phyloP scores from a whole-genome alignment of 2,888 invertebrate genomes.

The Acanthosepion lycidas region DNA sequence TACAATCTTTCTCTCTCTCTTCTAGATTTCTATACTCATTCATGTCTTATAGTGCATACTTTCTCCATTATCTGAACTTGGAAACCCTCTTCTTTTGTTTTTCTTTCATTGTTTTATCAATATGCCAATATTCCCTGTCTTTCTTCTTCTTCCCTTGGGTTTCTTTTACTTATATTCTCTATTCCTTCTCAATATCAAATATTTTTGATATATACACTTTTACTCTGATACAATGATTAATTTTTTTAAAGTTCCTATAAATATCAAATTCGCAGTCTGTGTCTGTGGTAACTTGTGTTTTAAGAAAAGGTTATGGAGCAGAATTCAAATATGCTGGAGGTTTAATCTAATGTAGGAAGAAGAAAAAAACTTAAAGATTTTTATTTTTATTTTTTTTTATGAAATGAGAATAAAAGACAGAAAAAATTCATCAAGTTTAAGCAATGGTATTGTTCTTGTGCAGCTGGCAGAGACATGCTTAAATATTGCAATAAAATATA shows the following conservation, averaged over 20 bases:
- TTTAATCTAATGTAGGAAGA: neutral
- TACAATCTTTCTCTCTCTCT: too few relatives aligned
- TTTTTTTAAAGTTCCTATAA: neutral
- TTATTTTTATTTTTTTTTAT: neutral
- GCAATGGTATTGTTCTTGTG: neutral
- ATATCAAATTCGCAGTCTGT: neutral
- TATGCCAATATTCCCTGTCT: neutral
- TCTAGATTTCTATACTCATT: too few relatives aligned
- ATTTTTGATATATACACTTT: neutral
- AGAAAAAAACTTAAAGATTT: neutral
- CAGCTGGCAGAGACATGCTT: slow-evolving; percentile 23
- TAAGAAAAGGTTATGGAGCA: slow-evolving; percentile 4
- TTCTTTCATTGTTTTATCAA: neutral
- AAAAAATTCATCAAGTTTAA: neutral
- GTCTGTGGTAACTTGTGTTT: neutral
- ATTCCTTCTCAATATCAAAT: neutral
- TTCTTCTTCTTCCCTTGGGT: neutral
- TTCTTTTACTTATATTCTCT: neutral
- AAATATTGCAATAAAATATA: neutral
- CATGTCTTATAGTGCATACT: too few relatives aligned
- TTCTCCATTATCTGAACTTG: neutral
- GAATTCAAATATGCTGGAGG: neutral
- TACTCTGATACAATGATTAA: neutral
- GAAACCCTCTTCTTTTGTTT: neutral
- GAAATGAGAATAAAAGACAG: neutral